Percentiles rank a stretch among this genome's conserved stretches.
Evolutionary conservation across 2,888 invertebrate genomes (phyloP).

Genomic region (Leucoma salicis): DNA sequence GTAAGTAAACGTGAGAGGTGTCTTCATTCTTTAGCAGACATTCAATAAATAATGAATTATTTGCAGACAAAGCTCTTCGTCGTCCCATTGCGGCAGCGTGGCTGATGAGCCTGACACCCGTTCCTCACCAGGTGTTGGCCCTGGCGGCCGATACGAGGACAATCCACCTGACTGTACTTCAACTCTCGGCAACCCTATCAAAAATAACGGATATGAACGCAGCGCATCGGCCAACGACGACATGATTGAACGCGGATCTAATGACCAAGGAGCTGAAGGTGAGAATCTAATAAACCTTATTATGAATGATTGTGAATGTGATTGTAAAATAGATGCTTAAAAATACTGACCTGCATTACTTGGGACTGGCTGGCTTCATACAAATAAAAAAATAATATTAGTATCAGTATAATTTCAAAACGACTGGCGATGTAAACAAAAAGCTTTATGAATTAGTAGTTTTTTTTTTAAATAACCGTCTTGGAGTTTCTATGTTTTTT

Average conservation of each 20-base stretch:
- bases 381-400: no score
- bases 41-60: neutral
- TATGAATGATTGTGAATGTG: conserved; percentile 3
- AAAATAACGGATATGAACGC: conserved; percentile 81
- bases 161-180: conserved; percentile 73
- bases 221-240: conserved; percentile 70
- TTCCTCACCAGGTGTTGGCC: conserved; percentile 75
- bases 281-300: conserved; percentile 11
- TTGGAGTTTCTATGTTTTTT: no score
- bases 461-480: no score
- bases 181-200: conserved; percentile 68
- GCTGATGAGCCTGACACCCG: conserved; percentile 78
- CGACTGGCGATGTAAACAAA: no score
- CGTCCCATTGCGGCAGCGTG: conserved; percentile 77
- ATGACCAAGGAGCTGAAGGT: conserved; percentile 81
- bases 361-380: no score
- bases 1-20: no score
- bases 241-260: conserved; percentile 71
- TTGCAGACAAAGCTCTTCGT: conserved; percentile 77
- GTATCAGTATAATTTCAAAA: no score
- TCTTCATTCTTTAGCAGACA: no score
- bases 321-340: neutral
- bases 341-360: no score
- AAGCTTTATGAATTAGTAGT: no score
- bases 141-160: conserved; percentile 72